Percentiles rank a stretch among this genome's conserved stretches.
phyloP scores from a whole-genome alignment of 2,797 vertebrate genomes.

The Chelonia mydas region DNA sequence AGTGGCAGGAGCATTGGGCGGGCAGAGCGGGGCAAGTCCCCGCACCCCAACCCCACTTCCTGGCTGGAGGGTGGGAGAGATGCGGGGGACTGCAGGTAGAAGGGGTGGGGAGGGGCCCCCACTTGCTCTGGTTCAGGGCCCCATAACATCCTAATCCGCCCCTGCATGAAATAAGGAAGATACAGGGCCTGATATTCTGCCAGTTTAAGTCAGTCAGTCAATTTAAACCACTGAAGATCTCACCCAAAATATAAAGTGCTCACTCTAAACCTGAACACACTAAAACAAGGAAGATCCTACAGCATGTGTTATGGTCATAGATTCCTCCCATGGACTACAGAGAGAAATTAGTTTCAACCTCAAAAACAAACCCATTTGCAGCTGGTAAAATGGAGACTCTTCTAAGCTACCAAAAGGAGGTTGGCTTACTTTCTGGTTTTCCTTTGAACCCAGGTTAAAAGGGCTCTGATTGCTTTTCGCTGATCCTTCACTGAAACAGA shows the following conservation, averaged over 20 bases:
- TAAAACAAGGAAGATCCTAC: neutral
- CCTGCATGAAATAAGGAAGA: neutral
- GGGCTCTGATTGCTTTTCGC: slow-evolving; percentile 91
- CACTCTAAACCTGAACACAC: neutral
- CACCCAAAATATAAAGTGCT: neutral
- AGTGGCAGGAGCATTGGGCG: no score
- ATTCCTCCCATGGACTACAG: accelerated
- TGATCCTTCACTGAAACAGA: slow-evolving; percentile 87
- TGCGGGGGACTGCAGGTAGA: no score
- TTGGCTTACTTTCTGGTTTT: slow-evolving; percentile 93
- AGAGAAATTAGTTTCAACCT: neutral
- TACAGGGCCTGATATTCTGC: neutral
- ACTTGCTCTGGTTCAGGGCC: no score
- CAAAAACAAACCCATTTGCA: neutral
- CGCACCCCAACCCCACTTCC: no score
- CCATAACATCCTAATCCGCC: no score
- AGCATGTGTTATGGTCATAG: neutral
- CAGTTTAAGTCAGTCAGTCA: slow-evolving; percentile 17
- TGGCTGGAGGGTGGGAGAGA: no score
- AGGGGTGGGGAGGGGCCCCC: no score
- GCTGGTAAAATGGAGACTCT: neutral
- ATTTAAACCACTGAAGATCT: neutral
- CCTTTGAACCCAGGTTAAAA: slow-evolving; percentile 95
- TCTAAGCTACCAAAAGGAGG: neutral
- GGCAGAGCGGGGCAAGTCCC: no score